phyloP scores from a whole-genome alignment of 2,888 invertebrate genomes.

The Calameuta filiformis region DNA sequence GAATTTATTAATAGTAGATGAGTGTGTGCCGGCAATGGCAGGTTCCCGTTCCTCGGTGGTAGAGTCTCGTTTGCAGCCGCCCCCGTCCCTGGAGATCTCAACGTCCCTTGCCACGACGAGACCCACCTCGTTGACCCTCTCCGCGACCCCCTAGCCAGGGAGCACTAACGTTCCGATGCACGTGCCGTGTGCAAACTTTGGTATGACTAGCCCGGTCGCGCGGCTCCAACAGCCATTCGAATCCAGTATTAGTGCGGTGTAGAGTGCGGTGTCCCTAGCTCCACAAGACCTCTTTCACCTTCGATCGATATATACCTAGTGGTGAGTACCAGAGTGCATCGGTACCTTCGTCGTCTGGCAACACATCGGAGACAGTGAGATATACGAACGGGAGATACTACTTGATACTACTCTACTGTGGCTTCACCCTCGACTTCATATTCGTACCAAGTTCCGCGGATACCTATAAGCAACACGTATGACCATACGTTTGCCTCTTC shows the following conservation, averaged over 20 bases:
- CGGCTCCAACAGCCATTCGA: constrained; percentile 63
- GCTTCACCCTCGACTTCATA: neutral
- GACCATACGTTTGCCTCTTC: neutral
- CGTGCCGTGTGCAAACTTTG: constrained; percentile 65
- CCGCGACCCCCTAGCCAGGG: constrained; percentile 11
- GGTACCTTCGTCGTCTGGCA: neutral
- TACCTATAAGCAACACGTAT: neutral
- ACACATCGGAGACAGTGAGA: neutral
- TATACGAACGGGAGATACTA: neutral
- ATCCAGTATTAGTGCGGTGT: constrained; percentile 67
- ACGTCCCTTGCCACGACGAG: constrained; percentile 14
- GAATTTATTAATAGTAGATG: constrained; percentile 69
- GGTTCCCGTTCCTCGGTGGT: constrained; percentile 2
- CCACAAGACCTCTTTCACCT: constrained; percentile 31
- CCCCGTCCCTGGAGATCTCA: constrained; percentile 4
- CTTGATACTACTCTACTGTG: neutral
- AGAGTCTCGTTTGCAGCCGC: constrained; percentile 20
- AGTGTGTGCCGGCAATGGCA: constrained; percentile 48
- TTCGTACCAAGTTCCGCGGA: neutral
- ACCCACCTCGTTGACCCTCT: constrained; percentile 7
- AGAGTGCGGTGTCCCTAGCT: constrained; percentile 50
- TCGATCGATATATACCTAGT: constrained; percentile 39
- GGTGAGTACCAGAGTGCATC: constrained; percentile 35
- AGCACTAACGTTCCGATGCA: constrained; percentile 55
- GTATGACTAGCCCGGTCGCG: constrained; percentile 65